phyloP scores from a whole-genome alignment of 1,140 invertebrate genomes.

The Nasonia vitripennis region DNA sequence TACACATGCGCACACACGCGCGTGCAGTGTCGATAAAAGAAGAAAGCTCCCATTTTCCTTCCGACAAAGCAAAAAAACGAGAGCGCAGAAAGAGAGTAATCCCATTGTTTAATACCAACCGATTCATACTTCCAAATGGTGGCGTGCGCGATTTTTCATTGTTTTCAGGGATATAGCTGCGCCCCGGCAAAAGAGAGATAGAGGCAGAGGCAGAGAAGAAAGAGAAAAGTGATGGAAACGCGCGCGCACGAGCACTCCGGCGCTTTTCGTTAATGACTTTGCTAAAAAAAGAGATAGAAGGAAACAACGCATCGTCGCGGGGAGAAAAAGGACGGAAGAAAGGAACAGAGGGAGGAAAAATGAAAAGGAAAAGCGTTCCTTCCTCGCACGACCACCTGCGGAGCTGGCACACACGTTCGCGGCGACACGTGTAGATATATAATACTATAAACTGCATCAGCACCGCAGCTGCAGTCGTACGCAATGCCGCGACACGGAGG shows the following conservation, averaged over 20 bases:
- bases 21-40: not conserved
- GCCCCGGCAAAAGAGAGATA: not conserved
- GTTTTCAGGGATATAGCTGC: not conserved
- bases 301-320: not conserved
- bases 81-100: not conserved
- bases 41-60: not conserved
- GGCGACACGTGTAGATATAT: not conserved
- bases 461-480: not conserved
- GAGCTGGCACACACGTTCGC: not conserved
- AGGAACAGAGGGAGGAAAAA: not conserved
- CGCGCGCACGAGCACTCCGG: not conserved
- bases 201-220: not conserved
- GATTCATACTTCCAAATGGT: constrained; percentile 28
- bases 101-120: not conserved
- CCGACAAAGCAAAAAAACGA: not conserved
- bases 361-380: not conserved
- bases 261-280: constrained; percentile 32
- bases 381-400: constrained; percentile 15
- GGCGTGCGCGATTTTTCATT: constrained; percentile 26
- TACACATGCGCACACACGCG: too few relatives aligned
- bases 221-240: not conserved
- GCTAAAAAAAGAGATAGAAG: constrained; percentile 17
- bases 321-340: not conserved
- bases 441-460: not conserved
- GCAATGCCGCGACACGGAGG: not conserved